Conservation (phyloP, 2,888 invertebrate species). For the Nemurella pictetii region DNA sequence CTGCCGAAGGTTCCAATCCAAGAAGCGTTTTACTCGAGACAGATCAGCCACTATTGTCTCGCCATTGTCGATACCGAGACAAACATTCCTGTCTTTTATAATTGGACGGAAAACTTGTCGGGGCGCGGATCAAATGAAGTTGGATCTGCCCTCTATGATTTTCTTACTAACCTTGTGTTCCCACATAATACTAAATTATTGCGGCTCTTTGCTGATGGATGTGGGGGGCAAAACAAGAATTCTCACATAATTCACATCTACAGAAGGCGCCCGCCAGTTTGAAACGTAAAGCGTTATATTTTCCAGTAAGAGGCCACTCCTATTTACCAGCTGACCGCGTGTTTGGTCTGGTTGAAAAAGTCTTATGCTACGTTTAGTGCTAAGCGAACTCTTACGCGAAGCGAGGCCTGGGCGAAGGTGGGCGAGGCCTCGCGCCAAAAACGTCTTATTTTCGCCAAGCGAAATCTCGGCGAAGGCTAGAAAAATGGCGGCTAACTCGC, state of each 20-base stretch:
- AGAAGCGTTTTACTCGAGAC: background rate
- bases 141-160: background rate
- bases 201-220: conserved; percentile 7
- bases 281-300: conserved; percentile 41
- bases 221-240: conserved; percentile 15
- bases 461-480: no score
- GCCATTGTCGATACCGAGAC: background rate
- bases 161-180: conserved; percentile 35
- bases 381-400: no score
- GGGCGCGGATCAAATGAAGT: background rate
- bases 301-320: conserved; percentile 40
- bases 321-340: conserved; percentile 39
- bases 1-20: background rate
- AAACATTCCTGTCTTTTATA: background rate
- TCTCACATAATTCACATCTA: conserved; percentile 43
- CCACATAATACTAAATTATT: background rate
- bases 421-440: no score
- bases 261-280: conserved; percentile 40
- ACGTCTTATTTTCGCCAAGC: no score
- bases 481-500: no score
- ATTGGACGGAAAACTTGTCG: conserved; percentile 7
- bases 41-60: background rate
- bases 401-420: no score
- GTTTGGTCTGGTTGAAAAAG: background rate
- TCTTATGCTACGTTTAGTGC: no score